phyloP scores from a whole-genome alignment of 1,140 invertebrate species.

The Phenacoccus solenopsis region DNA sequence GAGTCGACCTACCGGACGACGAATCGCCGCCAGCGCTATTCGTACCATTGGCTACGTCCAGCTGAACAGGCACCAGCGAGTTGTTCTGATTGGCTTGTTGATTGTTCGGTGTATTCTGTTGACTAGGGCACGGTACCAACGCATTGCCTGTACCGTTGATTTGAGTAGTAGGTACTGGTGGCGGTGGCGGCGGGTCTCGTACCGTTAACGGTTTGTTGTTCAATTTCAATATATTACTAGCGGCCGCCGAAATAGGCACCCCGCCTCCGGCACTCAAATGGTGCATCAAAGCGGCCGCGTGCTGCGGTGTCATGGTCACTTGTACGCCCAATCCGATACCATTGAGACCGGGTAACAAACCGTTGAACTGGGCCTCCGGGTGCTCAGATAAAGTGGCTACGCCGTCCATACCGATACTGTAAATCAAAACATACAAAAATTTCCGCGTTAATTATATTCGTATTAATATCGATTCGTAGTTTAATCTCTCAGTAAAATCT shows the following conservation, averaged over 20 bases:
- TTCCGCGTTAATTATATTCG: too few relatives aligned
- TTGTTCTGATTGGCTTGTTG: conserved; percentile 25
- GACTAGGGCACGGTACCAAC: conserved; percentile 30
- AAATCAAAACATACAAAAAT: conserved; percentile 19
- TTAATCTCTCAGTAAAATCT: too few relatives aligned
- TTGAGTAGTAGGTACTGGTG: background rate
- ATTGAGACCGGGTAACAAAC: conserved; percentile 24
- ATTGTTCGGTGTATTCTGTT: conserved; percentile 25
- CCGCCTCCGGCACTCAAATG: conserved; percentile 5
- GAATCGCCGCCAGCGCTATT: conserved; percentile 30
- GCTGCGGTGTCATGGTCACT: conserved; percentile 20
- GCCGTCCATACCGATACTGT: conserved; percentile 30
- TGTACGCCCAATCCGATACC: conserved; percentile 23
- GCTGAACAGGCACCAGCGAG: conserved; percentile 24
- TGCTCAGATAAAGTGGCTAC: conserved; percentile 28
- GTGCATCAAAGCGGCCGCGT: background rate
- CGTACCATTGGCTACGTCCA: conserved; percentile 25
- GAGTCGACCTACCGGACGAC: conserved; percentile 32
- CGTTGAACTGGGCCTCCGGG: conserved; percentile 27
- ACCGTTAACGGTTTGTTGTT: conserved; percentile 10
- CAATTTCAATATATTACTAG: conserved; percentile 7
- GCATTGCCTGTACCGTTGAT: conserved; percentile 31
- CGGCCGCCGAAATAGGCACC: conserved; percentile 16
- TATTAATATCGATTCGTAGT: too few relatives aligned
- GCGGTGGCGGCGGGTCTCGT: background rate